Evolutionary conservation across 2,888 invertebrate genomes (phyloP).

Genomic region (Dolichomitus sp.): DNA sequence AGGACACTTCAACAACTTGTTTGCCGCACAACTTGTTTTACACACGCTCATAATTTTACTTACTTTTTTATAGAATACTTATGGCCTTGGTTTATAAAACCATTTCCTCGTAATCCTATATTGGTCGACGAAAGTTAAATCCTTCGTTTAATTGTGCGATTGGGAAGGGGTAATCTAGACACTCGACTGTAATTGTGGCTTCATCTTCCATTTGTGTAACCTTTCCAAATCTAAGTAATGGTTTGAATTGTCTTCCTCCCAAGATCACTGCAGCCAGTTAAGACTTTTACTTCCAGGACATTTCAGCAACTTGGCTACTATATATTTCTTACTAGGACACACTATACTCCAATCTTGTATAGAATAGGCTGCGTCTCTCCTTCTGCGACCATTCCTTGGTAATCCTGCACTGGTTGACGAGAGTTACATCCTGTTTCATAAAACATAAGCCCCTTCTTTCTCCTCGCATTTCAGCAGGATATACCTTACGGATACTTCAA

Average conservation of each 20-base stretch:
- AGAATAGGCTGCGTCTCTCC: background rate
- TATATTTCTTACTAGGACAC: background rate
- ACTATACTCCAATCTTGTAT: background rate
- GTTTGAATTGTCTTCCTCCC: background rate
- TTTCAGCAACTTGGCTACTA: background rate
- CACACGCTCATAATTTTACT: too few relatives aligned
- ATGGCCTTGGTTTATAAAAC: background rate
- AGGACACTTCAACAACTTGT: background rate
- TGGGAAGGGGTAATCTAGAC: constrained; percentile 12
- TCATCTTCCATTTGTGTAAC: background rate
- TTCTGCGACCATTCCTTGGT: background rate
- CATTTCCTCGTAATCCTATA: background rate
- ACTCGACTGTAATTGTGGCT: constrained; percentile 11
- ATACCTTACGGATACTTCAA: constrained; percentile 12
- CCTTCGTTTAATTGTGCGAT: too few relatives aligned
- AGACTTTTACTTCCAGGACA: constrained; percentile 6
- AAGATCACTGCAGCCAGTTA: background rate
- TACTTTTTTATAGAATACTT: background rate
- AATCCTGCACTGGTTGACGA: constrained; percentile 14
- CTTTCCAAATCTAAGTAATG: background rate
- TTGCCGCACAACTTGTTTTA: background rate
- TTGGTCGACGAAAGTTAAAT: too few relatives aligned
- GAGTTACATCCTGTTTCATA: constrained; percentile 7
- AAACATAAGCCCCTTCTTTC: constrained; percentile 3
- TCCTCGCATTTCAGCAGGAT: constrained; percentile 5